Conservation (phyloP, 2,113 vertebrate species). For the Vicugna pacos region DNA sequence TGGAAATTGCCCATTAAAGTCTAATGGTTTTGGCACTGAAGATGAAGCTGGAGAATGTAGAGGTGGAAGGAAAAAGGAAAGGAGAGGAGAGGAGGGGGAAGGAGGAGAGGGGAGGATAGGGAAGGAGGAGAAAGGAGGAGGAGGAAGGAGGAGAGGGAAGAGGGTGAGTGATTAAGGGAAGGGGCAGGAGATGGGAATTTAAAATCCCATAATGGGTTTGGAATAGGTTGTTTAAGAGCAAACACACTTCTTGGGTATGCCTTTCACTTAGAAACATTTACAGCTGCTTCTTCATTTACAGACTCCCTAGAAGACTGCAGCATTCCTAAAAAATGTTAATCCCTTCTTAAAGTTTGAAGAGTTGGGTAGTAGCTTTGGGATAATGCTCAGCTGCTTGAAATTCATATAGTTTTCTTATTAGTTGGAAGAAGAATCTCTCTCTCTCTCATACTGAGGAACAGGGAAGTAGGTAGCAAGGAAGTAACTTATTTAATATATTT, state of each 20-base stretch:
- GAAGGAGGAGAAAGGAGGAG: background rate
- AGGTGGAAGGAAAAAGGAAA: background rate
- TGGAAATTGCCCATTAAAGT: background rate
- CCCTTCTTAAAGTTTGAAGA: conserved; percentile 74
- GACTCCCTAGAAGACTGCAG: conserved; percentile 58
- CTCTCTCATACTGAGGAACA: background rate
- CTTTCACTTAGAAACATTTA: conserved; percentile 69
- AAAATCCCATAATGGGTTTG: conserved; percentile 49
- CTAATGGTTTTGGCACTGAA: background rate
- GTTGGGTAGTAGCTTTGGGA: conserved; percentile 73
- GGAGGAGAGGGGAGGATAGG: background rate
- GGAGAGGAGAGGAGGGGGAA: background rate
- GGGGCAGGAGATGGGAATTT: background rate
- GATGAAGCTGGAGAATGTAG: background rate
- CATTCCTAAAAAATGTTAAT: conserved; percentile 68
- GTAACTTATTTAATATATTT: conserved; percentile 43
- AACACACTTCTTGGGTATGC: conserved; percentile 38
- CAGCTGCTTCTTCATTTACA: conserved; percentile 54
- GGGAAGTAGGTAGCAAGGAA: background rate
- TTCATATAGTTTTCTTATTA: conserved; percentile 66
- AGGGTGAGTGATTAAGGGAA: no score
- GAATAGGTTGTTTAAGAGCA: conserved; percentile 29
- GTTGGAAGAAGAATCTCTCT: background rate
- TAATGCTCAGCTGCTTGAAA: conserved; percentile 72
- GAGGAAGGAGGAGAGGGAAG: background rate